These are phyloP conservation scores for Aphis craccivora DNA, from an alignment of 1,140 invertebrate species.

Conservation along the genomic window DNA sequence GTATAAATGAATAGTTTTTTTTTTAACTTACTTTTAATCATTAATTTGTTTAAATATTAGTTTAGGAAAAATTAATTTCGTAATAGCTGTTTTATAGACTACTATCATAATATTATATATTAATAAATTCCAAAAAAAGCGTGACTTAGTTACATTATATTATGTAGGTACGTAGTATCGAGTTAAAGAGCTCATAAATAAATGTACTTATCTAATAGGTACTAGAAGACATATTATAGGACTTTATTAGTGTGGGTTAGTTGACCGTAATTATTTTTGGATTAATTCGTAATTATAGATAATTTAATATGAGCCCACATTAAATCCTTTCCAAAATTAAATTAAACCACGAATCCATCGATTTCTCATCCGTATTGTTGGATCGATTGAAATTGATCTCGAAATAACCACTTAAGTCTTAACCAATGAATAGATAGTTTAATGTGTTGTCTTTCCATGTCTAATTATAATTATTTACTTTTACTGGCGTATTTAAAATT, in stretches of 20 bases:
- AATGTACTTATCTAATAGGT: too few species aligned
- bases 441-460: background rate
- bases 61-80: background rate
- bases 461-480: background rate
- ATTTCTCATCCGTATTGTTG: background rate
- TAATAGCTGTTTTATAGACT: background rate
- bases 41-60: background rate
- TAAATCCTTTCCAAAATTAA: too few species aligned
- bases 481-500: background rate
- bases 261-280: too few species aligned
- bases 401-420: background rate
- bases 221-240: too few species aligned
- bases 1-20: too few species aligned
- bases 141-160: background rate
- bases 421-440: background rate
- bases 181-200: too few species aligned
- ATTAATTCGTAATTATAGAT: too few species aligned
- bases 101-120: background rate
- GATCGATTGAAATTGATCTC: background rate
- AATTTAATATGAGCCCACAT: too few species aligned
- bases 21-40: too few species aligned
- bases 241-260: too few species aligned
- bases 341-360: too few species aligned
- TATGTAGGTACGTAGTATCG: background rate
- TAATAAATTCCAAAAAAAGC: background rate